phyloP scores from a whole-genome alignment of 2,797 vertebrate species.

The Argya squamiceps region DNA sequence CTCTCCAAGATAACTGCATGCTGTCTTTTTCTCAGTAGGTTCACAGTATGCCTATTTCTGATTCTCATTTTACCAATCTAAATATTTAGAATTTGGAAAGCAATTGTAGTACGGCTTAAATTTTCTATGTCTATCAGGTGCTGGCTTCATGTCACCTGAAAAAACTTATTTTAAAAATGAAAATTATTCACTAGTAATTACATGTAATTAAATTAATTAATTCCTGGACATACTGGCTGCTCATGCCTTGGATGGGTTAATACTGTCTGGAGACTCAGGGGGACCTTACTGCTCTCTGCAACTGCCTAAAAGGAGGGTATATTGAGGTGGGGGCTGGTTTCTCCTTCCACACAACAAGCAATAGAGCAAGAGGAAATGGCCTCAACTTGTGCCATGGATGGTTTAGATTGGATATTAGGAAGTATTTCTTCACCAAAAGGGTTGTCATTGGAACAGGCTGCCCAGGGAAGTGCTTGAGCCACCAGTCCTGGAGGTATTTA shows the following conservation, averaged over 20 bases:
- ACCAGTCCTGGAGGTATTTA: neutral
- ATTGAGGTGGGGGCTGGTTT: rapidly evolving
- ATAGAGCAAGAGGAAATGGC: neutral
- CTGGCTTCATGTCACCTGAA: neutral
- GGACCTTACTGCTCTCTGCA: neutral
- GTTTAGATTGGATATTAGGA: neutral
- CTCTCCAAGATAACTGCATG: neutral
- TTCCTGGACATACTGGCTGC: neutral
- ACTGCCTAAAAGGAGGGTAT: neutral
- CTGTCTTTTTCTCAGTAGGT: neutral
- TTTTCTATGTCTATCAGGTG: neutral
- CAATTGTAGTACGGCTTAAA: neutral
- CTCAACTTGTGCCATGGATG: neutral
- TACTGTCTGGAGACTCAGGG: neutral
- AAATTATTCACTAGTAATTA: neutral
- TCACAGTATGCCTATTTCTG: neutral
- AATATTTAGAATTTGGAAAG: neutral
- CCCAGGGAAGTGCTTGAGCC: neutral
- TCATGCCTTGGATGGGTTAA: neutral
- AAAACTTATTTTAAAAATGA: neutral
- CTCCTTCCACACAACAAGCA: neutral
- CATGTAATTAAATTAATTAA: neutral
- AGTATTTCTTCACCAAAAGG: neutral
- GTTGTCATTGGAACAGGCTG: neutral
- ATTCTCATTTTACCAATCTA: neutral